Percentiles rank a stretch among this genome's conserved stretches.
Evolutionary conservation across 2,888 invertebrate genomes (phyloP).

Genomic region (Catocala fraxini): DNA sequence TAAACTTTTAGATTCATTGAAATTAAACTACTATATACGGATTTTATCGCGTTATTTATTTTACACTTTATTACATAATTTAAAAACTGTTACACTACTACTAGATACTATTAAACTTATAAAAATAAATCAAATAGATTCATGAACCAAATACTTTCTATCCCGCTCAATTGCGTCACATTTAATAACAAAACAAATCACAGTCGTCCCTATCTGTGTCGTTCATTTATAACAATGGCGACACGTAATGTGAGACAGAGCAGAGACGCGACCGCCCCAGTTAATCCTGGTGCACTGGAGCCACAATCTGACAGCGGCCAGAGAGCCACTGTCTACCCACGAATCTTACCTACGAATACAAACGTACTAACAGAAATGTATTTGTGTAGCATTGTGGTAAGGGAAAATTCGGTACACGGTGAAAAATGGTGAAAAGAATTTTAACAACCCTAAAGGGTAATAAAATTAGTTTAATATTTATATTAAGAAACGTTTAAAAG

Average conservation of each 20-base stretch:
- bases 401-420: not conserved
- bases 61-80: too few species aligned
- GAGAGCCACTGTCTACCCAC: slow-evolving; percentile 50
- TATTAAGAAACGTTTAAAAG: too few species aligned
- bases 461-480: too few species aligned
- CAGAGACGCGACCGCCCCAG: slow-evolving; percentile 57
- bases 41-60: too few species aligned
- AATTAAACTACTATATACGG: too few species aligned
- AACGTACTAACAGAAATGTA: slow-evolving; percentile 17
- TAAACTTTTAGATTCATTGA: too few species aligned
- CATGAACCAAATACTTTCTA: too few species aligned
- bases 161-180: not conserved
- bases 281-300: slow-evolving; percentile 70
- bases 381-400: slow-evolving; percentile 10
- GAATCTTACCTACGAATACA: slow-evolving; percentile 33
- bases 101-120: too few species aligned
- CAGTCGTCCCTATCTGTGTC: slow-evolving; percentile 19
- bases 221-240: slow-evolving; percentile 18
- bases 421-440: not conserved
- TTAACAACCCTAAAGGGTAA: not conserved
- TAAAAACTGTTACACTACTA: too few species aligned
- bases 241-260: slow-evolving; percentile 56
- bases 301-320: slow-evolving; percentile 77
- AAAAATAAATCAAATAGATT: too few species aligned
- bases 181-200: slow-evolving; percentile 10